Conservation (phyloP, 35 echinoderm and acorn worm species). For the Lytechinus pictus region DNA sequence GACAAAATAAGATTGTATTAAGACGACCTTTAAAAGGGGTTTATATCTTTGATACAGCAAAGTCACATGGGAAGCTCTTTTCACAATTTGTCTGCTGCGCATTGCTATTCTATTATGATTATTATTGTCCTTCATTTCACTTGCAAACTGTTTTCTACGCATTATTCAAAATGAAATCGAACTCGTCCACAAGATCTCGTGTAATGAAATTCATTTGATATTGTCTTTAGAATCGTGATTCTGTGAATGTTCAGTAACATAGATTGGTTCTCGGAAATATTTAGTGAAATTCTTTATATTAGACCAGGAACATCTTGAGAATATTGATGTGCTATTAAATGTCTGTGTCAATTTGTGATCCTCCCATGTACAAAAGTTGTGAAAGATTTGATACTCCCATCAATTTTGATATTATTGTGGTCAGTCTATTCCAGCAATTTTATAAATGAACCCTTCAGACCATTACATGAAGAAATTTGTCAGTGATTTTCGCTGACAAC, state of each 20-base stretch:
- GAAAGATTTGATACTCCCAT: neutral
- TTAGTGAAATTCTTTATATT: too few species aligned
- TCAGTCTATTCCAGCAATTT: neutral
- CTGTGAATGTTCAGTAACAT: neutral
- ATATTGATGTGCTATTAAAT: neutral
- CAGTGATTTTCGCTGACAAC: neutral
- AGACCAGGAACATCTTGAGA: too few species aligned
- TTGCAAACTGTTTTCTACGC: neutral
- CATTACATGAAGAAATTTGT: neutral
- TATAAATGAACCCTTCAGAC: neutral
- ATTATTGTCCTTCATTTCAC: neutral
- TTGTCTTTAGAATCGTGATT: neutral
- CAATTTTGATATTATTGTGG: neutral
- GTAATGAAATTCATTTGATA: neutral
- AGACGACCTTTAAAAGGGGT: too few species aligned
- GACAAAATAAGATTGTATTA: too few species aligned
- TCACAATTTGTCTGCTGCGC: too few species aligned
- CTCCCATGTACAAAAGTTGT: neutral
- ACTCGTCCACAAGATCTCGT: neutral
- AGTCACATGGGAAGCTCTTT: too few species aligned
- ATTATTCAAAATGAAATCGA: neutral
- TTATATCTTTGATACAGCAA: too few species aligned
- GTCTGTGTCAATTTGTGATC: neutral
- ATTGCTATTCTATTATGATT: neutral
- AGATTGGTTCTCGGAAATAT: too few species aligned